Evolutionary conservation across 2,113 vertebrate genomes (phyloP), one percentile per base, ranked within the genome.

Genomic region (Notarius lentiginosus): DNA sequence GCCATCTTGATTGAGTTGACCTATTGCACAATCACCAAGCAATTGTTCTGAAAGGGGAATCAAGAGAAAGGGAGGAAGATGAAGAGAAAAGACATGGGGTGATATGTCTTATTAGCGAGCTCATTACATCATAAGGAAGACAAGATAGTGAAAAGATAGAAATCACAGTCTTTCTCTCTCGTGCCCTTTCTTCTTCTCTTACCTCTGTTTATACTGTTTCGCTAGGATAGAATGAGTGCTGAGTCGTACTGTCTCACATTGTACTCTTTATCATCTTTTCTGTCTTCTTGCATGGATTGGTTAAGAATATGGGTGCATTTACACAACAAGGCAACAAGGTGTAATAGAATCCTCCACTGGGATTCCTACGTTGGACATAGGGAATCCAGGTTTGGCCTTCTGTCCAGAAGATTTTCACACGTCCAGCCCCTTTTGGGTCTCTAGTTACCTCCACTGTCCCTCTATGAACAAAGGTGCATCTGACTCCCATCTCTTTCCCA

Each of bases 371-470:
- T 90, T 93, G 91, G 92, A 94, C 93, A 94, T 94, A 93, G 93
- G 93, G 91, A 92, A 90, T 90, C 89, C 86, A 53, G 92, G 91
- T 83, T 89, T 88, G 90, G 93, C 91, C 91, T 93, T 92, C 90
- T 87, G 90, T 92, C 90, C 88, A 89, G 89, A 84, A 90, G 93
- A 91, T 94, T 95, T 95, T 95, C 93, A 95, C 93, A 95, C 94
- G 88, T 95, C 91, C 91, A 94, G 93, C 90, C 90, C 88, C 79
- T 92, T 90, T 86, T 84, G 55, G 90, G 91, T 94, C 93, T 96
- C 95, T 91, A 92, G 73, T 96, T 95, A 95, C 95, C 83, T 92
- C 92, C 91, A 94, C 95, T 95, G 94, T 96, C 95, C 94, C 87
- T 75, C 84, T 63, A 27, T 84, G 89, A 94, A 96, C 95, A 96